Evolutionary conservation across 2,113 vertebrate species (phyloP).

Genomic region (Coturnix japonica): DNA sequence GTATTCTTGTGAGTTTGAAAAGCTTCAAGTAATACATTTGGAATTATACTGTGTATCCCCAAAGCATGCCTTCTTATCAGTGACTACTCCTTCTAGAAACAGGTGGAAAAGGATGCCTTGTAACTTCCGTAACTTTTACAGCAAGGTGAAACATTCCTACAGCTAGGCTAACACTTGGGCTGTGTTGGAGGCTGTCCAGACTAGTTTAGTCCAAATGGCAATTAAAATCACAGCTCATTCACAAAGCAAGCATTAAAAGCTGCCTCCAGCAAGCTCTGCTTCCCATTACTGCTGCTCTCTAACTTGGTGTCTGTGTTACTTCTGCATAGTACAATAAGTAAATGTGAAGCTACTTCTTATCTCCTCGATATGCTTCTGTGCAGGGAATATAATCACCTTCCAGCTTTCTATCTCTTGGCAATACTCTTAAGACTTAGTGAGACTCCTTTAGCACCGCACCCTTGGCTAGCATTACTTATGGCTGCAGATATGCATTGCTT

Average conservation of each 20-base stretch:
- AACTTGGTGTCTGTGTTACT: rapidly evolving
- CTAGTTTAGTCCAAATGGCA: not conserved
- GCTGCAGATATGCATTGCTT: not conserved
- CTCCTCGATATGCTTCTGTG: not conserved
- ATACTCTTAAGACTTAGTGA: not conserved
- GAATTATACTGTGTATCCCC: not conserved
- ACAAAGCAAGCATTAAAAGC: not conserved
- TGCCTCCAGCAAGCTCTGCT: not conserved
- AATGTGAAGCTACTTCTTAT: not conserved
- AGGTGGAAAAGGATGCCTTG: not conserved
- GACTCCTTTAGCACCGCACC: not conserved
- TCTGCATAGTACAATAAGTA: not conserved
- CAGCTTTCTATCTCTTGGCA: not conserved
- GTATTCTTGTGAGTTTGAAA: not conserved
- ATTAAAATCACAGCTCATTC: not conserved
- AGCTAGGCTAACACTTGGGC: not conserved
- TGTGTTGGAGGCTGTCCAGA: not conserved
- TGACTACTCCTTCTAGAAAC: not conserved
- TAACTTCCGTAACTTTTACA: not conserved
- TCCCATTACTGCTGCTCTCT: not conserved
- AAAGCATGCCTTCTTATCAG: not conserved
- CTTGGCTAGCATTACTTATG: not conserved
- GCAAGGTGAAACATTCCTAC: not conserved
- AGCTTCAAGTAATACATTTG: not conserved
- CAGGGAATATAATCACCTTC: not conserved